These are phyloP conservation scores for Odontocerum albicorne DNA, from an alignment of 2,888 invertebrate species.

Conservation along the genomic window DNA sequence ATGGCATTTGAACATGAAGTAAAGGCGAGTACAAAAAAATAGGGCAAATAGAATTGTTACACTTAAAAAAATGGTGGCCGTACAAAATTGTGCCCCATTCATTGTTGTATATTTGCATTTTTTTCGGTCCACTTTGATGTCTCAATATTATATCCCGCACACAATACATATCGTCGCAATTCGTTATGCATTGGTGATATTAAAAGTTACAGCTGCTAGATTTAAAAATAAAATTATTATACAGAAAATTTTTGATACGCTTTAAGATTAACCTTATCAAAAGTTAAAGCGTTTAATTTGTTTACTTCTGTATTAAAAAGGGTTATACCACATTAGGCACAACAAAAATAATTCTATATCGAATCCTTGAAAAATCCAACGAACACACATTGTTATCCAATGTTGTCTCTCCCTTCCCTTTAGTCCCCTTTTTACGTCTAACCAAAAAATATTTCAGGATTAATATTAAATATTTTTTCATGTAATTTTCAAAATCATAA, in stretches of 20 bases:
- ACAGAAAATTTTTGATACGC: slow-evolving; percentile 3
- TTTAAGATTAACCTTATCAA: slow-evolving; percentile 9
- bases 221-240: not conserved
- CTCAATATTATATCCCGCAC: slow-evolving; percentile 35
- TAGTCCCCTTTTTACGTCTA: too few species aligned
- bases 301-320: slow-evolving; percentile 11
- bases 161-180: slow-evolving; percentile 22
- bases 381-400: too few species aligned
- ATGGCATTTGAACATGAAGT: slow-evolving; percentile 31
- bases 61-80: slow-evolving; percentile 30
- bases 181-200: slow-evolving; percentile 17
- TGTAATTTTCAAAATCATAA: too few species aligned
- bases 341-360: too few species aligned
- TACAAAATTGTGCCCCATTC: slow-evolving; percentile 30
- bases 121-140: slow-evolving; percentile 36
- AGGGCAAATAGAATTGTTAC: slow-evolving; percentile 27
- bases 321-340: too few species aligned
- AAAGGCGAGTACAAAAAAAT: slow-evolving; percentile 18
- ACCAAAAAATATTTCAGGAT: too few species aligned
- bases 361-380: too few species aligned
- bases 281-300: slow-evolving; percentile 19
- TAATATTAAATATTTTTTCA: too few species aligned
- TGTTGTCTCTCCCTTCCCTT: too few species aligned
- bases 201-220: slow-evolving; percentile 13
- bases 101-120: slow-evolving; percentile 32